These are phyloP conservation scores for Cinara cedri DNA, from an alignment of 2,888 invertebrate genomes.

Conservation along the genomic window DNA sequence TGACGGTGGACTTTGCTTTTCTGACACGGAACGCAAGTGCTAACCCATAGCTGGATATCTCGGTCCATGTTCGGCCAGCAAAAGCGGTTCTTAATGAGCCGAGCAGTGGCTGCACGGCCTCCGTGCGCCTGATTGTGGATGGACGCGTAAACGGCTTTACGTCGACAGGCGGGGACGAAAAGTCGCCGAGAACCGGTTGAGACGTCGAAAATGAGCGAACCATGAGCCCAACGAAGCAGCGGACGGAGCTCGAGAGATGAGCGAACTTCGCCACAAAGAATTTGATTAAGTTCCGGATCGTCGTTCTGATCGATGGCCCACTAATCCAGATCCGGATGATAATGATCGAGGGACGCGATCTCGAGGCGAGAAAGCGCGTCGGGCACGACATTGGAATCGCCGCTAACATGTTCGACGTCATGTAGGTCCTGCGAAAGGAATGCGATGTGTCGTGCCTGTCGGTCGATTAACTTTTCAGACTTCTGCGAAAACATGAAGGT, in stretches of 20 bases:
- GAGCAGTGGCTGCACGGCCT: no score
- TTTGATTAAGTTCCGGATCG: conserved; percentile 1
- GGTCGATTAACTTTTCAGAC: no score
- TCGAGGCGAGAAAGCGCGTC: conserved; percentile 9
- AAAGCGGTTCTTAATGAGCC: no score
- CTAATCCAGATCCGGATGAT: background rate
- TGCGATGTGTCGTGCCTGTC: background rate
- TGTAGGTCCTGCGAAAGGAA: background rate
- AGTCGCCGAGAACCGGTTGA: background rate
- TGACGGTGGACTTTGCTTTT: no score
- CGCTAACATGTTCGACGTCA: background rate
- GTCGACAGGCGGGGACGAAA: conserved; percentile 59
- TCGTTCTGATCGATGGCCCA: background rate
- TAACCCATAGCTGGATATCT: no score
- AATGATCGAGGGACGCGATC: background rate
- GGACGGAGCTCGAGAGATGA: no score
- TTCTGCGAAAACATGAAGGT: background rate
- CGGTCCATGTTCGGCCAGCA: no score
- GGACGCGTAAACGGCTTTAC: conserved; percentile 59
- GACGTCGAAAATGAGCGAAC: background rate
- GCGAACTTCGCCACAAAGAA: no score
- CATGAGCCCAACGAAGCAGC: no score
- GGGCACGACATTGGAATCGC: no score
- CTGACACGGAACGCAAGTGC: no score
- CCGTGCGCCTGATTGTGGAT: no score